phyloP scores from a whole-genome alignment of 2,113 vertebrate genomes.

The Melanostigma gelatinosum region DNA sequence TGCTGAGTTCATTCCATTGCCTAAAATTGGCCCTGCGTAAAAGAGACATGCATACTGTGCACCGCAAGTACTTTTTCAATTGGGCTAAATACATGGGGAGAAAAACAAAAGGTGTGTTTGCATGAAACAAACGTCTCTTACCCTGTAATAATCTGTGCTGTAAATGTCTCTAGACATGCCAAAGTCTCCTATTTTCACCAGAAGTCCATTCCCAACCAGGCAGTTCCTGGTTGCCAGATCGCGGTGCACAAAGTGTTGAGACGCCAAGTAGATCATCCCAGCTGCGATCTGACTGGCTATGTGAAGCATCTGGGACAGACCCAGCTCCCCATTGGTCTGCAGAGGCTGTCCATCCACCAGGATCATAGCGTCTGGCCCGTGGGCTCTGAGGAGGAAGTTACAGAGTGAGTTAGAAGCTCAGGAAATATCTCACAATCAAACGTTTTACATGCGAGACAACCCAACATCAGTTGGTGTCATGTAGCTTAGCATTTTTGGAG shows the following conservation, averaged over 20 bases:
- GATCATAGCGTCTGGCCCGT: constrained; percentile 96
- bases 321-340: constrained; percentile 93
- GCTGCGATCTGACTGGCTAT: constrained; percentile 96
- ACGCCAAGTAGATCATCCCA: constrained; percentile 96
- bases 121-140: constrained; percentile 76
- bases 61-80: background rate
- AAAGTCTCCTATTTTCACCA: constrained; percentile 99
- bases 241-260: constrained; percentile 98
- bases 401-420: background rate
- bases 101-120: background rate
- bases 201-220: constrained; percentile 93
- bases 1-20: background rate
- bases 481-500: background rate
- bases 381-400: constrained; percentile 86
- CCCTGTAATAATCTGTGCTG: constrained; percentile 99
- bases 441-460: background rate
- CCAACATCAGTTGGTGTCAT: background rate
- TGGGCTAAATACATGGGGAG: background rate
- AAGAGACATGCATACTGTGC: background rate
- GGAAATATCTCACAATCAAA: background rate
- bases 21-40: background rate
- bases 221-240: constrained; percentile 98
- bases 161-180: constrained; percentile 99
- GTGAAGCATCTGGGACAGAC: constrained; percentile 96
- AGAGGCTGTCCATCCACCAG: constrained; percentile 96